Conservation (phyloP, 2,797 vertebrate species). For the Peromyscus nudipes region DNA sequence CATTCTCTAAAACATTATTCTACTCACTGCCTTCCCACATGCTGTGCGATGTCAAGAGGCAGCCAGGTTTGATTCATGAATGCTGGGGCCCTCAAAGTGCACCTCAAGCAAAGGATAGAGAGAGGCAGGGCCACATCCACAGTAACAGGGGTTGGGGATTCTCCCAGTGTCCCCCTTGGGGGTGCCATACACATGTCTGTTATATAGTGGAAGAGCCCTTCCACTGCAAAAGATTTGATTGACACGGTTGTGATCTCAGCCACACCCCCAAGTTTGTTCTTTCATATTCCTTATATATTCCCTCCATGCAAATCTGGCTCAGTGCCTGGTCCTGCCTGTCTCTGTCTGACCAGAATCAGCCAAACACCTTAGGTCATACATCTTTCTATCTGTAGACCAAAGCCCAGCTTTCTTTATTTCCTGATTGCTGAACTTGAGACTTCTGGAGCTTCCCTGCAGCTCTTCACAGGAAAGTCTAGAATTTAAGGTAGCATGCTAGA, state of each 20-base stretch:
- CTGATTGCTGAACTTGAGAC: not conserved
- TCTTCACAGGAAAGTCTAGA: not conserved
- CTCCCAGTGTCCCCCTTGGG: accelerated
- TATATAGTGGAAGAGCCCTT: accelerated
- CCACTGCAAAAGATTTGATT: not conserved
- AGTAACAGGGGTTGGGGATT: accelerated
- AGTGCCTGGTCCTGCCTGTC: not conserved
- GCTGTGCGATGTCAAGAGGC: not conserved
- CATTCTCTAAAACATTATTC: not conserved
- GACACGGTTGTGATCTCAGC: not conserved
- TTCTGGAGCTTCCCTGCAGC: not conserved
- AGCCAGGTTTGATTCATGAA: not conserved
- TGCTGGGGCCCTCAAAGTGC: not conserved
- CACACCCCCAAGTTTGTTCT: not conserved
- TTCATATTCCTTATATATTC: not conserved
- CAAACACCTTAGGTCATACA: not conserved
- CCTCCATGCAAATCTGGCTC: not conserved
- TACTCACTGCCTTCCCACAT: not conserved
- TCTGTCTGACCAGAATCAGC: not conserved
- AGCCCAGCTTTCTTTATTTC: not conserved
- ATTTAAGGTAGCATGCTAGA: not conserved
- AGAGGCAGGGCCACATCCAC: not conserved
- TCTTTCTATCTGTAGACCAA: not conserved
- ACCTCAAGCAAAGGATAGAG: not conserved
- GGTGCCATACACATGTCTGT: not conserved